Base-by-base conservation (phyloP, 2,888 invertebrate genomes). In the Nowickia ferox region DNA sequence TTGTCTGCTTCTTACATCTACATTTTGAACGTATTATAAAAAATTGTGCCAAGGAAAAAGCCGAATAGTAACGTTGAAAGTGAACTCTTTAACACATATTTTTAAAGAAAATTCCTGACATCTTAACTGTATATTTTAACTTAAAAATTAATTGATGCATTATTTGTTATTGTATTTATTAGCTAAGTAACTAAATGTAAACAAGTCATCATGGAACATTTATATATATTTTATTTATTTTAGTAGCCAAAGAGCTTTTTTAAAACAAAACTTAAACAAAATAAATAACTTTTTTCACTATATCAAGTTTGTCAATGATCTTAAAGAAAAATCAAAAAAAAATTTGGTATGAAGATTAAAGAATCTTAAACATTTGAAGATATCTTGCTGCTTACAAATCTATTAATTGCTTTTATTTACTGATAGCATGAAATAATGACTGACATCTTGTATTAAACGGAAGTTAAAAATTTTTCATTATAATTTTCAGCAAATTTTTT, bases 1-100 rank as follows among this genome's bases (percentile, higher is more conserved):
- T 97, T 40, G 89, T 90, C 11, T 91, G 90, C 53, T 88, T 91
- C 13, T 86, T 93, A 46, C 93, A 92, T 84, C 90, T 91, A 87
- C 90, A 93, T 83, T 93, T 92, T 68, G 90, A 90, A 69, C 89
- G 91, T 48, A 88, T 93, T 38, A 90, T 93, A n/a, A 89, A 88
- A 17, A 92, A 89, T 53, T 92, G 92, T 87, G 89, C 90, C 19
- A 90, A 89, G 76, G 88, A 89, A 40, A 90, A 90, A 84, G 84
- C 68, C 10, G 89, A 89, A n/a, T 90, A 86, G 84, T 48, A 9
- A 53, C 19, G 30, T 30, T 51, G 15, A 38, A 46, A 71, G 5
- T 10, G 15, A 13, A 22, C 10, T 55, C 15, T 40, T 9, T 38
- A 40, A 9, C 40, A 46, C 53, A 77, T 19, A 6, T 69, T 42